phyloP scores from a whole-genome alignment of 2,113 vertebrate genomes.

The Silurus meridionalis region DNA sequence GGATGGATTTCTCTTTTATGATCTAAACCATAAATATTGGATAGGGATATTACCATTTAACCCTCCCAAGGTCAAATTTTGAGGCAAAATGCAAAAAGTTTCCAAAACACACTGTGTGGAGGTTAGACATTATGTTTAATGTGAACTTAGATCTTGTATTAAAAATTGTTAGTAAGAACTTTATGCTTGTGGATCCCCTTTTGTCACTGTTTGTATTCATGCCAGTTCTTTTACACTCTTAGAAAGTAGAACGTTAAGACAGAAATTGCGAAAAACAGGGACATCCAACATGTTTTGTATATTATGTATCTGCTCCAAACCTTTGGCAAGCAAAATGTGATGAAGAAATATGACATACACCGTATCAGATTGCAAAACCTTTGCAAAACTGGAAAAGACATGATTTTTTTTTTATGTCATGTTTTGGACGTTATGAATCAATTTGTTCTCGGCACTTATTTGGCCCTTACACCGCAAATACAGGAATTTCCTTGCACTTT shows the following conservation, averaged over 20 bases:
- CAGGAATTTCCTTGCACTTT: conserved; percentile 6
- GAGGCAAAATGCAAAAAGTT: neutral
- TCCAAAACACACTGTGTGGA: neutral
- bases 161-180: neutral
- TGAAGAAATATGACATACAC: neutral
- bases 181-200: neutral
- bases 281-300: conserved; percentile 2
- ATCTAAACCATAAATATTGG: conserved; percentile 10
- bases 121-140: neutral
- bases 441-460: conserved; percentile 6
- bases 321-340: neutral
- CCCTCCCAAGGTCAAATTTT: neutral
- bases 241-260: neutral
- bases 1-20: conserved; percentile 6
- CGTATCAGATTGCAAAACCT: neutral
- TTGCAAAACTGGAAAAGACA: neutral
- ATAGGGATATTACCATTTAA: neutral
- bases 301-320: neutral
- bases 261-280: neutral
- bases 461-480: neutral
- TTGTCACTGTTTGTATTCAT: neutral
- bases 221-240: neutral
- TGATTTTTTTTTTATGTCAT: neutral
- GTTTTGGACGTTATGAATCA: conserved; percentile 30
- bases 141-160: neutral